A percentile compares a stretch with the other conserved stretches of the same genome.
Evolutionary conservation across 2,888 invertebrate genomes (phyloP).

Genomic region (Athalia cordata): DNA sequence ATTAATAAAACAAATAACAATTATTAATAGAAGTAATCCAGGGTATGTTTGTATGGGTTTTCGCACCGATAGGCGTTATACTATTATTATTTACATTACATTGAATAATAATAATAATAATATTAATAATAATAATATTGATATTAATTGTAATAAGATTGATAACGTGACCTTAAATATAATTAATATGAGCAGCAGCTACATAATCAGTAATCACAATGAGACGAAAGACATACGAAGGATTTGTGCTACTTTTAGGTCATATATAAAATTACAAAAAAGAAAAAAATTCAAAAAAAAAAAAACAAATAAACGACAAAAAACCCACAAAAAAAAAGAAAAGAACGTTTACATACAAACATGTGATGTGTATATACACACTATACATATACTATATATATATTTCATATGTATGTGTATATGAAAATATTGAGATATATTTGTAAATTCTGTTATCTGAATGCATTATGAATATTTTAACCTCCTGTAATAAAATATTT

Average conservation of each 20-base stretch:
- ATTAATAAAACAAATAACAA: conserved; percentile 44
- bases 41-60: conserved; percentile 24
- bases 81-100: neutral
- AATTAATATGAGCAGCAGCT: conserved; percentile 2
- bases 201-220: neutral
- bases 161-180: conserved; percentile 8
- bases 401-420: conserved; percentile 22
- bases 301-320: conserved; percentile 51
- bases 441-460: conserved; percentile 72
- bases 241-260: conserved; percentile 66
- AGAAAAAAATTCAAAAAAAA: conserved; percentile 59
- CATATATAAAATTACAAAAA: conserved; percentile 63
- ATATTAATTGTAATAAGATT: conserved; percentile 17
- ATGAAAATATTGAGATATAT: conserved; percentile 68
- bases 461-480: conserved; percentile 72
- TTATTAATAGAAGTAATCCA: neutral
- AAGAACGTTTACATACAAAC: conserved; percentile 65
- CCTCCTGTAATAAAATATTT: conserved; percentile 69
- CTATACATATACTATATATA: conserved; percentile 52
- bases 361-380: conserved; percentile 68
- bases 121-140: neutral
- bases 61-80: neutral
- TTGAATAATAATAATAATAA: neutral
- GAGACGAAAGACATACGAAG: conserved; percentile 55
- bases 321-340: conserved; percentile 56